Evolutionary conservation across 2,888 invertebrate species (phyloP).

Genomic region (Pherbina coryleti): DNA sequence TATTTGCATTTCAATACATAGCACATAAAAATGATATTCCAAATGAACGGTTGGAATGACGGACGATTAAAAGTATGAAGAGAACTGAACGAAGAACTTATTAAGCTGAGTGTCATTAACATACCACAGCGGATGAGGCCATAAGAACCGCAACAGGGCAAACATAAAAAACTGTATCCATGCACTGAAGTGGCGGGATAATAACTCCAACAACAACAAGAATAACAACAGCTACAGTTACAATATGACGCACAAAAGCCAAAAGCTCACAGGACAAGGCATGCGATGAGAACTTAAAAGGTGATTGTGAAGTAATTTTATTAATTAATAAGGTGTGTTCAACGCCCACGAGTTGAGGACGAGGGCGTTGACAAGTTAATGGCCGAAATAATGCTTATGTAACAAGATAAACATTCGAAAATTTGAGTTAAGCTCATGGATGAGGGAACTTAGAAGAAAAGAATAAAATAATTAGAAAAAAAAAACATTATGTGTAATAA

Average conservation of each 20-base stretch:
- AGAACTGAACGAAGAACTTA: too few relatives aligned
- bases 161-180: not conserved
- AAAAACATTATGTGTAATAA: not conserved
- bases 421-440: not conserved
- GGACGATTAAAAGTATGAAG: too few relatives aligned
- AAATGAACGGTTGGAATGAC: too few relatives aligned
- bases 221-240: too few relatives aligned
- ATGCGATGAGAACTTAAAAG: not conserved
- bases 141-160: not conserved
- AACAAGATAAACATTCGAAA: not conserved
- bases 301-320: constrained; percentile 47
- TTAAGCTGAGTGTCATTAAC: too few relatives aligned
- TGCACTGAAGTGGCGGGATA: not conserved
- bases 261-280: not conserved
- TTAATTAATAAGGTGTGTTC: constrained; percentile 60
- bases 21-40: too few relatives aligned
- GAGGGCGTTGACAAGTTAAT: not conserved
- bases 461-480: not conserved
- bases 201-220: not conserved
- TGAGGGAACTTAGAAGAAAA: not conserved
- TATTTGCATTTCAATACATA: too few relatives aligned
- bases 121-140: not conserved
- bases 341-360: not conserved
- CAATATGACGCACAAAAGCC: not conserved
- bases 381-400: not conserved